Conservation (phyloP, 2,888 invertebrate species). For the Tridacna crocea region DNA sequence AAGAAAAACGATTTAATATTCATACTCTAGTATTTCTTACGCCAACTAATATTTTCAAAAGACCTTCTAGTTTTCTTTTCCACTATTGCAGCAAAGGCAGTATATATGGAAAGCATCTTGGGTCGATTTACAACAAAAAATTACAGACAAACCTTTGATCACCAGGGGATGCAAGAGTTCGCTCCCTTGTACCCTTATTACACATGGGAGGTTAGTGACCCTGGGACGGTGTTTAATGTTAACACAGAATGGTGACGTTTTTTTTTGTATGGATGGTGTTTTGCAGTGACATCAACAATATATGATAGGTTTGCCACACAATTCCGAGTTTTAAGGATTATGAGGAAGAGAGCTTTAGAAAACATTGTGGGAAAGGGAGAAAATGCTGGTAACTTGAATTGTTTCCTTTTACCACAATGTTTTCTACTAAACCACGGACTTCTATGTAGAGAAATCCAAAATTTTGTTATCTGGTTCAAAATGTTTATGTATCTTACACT, state of each 20-base stretch:
- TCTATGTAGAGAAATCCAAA: too few relatives aligned
- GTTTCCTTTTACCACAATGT: background rate
- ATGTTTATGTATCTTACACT: too few relatives aligned
- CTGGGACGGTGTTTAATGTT: background rate
- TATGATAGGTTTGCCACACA: background rate
- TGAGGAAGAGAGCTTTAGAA: background rate
- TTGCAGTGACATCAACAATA: background rate
- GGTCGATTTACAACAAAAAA: slow-evolving; percentile 1
- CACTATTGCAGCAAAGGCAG: slow-evolving; percentile 1
- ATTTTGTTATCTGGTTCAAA: too few relatives aligned
- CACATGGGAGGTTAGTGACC: slow-evolving; percentile 5
- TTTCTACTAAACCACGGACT: too few relatives aligned
- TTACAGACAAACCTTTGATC: slow-evolving; percentile 16
- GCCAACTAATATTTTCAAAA: too few relatives aligned
- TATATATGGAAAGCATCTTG: slow-evolving; percentile 15
- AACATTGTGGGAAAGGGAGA: background rate
- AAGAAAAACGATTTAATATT: too few relatives aligned
- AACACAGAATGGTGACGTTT: background rate
- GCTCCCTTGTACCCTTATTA: slow-evolving; percentile 19
- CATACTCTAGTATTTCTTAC: too few relatives aligned
- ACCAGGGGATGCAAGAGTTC: slow-evolving; percentile 23
- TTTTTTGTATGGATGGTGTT: background rate
- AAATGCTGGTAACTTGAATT: background rate
- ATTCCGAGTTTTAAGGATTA: background rate
- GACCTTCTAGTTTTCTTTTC: background rate